Base-by-base conservation (phyloP, 2,113 vertebrate genomes). In the Strix uralensis region DNA sequence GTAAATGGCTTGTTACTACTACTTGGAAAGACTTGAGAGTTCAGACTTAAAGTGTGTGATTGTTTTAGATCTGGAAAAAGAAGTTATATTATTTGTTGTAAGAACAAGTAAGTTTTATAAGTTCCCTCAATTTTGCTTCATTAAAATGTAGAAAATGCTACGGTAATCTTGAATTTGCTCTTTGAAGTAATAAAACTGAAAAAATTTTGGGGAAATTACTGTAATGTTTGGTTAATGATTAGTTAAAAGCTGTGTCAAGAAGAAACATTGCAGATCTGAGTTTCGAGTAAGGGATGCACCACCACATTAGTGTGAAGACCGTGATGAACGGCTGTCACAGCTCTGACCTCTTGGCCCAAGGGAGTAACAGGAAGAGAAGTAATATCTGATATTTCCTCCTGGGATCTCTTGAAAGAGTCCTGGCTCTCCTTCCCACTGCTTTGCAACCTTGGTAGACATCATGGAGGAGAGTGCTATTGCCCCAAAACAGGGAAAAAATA, bases 11-110 rank as follows among this genome's bases (percentile, higher is more conserved):
- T 21, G 75, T 63, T 82, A 40, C 88, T 42, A 49, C 47, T 8
- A 58, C 36, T 22, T 42, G 54, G 63, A 34, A 73, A 78, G 19
- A 16, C 5, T 21, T 8, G 13, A 40, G 27, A 58, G 7, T 36
- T 75, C 14, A 22, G 13, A 7, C 12, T 15, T 29, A 42, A 88
- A 71, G 12, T 0, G 0, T 7, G 11, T 18, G 18, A 46, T 13
- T 18, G 10, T 55, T 55, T 83, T 49, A 49, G 14, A 59, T 36
- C 26, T 49, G 21, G 63, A 44, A 36, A 74, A 84, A 66, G 3
- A 47, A 36, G 15, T 65, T 13, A 4, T 3, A 5, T 55, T 20
- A 2, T 36, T 71, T 82, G 4, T 34, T 47, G 15, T 13, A 67
- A 49, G 18, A 67, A 63, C 3, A 26, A 27, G 18, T 11, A 30